Base-by-base conservation (phyloP, 2,888 invertebrate species). In the Plagiodera versicolora region DNA sequence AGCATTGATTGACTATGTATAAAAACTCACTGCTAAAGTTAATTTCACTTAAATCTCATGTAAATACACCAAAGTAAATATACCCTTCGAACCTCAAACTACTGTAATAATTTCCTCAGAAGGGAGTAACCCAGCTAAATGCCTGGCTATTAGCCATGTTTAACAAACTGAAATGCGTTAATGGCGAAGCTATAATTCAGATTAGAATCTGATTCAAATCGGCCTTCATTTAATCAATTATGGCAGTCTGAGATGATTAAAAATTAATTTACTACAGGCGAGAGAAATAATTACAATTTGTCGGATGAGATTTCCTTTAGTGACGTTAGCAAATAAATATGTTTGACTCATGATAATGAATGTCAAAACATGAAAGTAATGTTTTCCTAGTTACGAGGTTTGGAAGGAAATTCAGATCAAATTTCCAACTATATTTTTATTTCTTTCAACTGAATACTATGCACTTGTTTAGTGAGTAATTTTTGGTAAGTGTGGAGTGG, bases 141-240 rank as follows among this genome's bases (percentile, higher is more conserved):
- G 24, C 53, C 10, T 6, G 44, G 53, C 53, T 53, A 53, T 44
- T 44, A 45, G 45, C 53, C 44, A 10, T 44, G 53, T 53, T 53
- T 45, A 44, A 53, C 53, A 53, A 53, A 44, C 53, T 44, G 53
- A 53, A 44, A 2, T 39, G 39, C 24, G 44, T 24, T 24, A 20
- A 35, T 44, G 53, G 53, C 45, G 10, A 14, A 24, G 44, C 44
- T 20, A 44, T 53, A 53, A 39, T 44, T 53, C 24, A 53, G 10
- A 53, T 44, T 44, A 53, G 53, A 47, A 47, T 51, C 52, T 48
- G 46, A 24, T 28, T 35, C 10, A 6, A 32, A 10, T 11, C 10
- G 32, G 2, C 11, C 9, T 6, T 10, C 32, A 32, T 32, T 32
- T 2, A 32, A 10, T 32, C 11, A 32, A 10, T 32, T 9, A 10